Evolutionary conservation across 2,888 invertebrate species (phyloP), one percentile per base, ranked within the genome.

Genomic region (Callinectes sapidus): DNA sequence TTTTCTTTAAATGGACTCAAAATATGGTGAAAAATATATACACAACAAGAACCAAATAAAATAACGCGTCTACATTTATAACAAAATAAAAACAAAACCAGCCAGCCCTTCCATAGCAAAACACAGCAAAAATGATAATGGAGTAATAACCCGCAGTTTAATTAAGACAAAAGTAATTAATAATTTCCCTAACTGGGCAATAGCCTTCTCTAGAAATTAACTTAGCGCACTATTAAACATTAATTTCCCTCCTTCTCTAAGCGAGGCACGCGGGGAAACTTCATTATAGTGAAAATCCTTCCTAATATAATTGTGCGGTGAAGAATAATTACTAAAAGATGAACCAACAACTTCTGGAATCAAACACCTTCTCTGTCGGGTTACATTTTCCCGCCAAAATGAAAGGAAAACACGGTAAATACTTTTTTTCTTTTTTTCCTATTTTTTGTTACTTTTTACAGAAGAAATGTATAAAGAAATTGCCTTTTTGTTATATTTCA

Each of bases 141-240:
- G 81, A 32, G 14, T 81, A 81, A 81, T 81, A 81, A 32, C 81
- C 81, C 35, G 81, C 32, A 81, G 81, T 81, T 35, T 81, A 32
- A 32, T 81, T 81, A 81, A 81, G 35, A 28, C 32, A 81, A 81
- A 81, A 81, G 81, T 81, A 81, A 81, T 81, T 81, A 81, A 81
- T 32, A 81, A 32, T 32, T 23, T 35, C 81, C 81, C 81, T 81
- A 81, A 81, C 32, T 14, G 81, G 81, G 81, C 35, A 32, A 81
- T 35, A 81, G 32, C 14, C 81, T 32, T n/a, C 81, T 35, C 35
- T 81, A 81, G 35, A 81, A 81, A 81, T 81, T 81, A 81, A 81
- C 81, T 71, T 71, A 81, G 32, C 81, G 35, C 32, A 81, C 5
- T 81, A 32, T 81, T 81, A 32, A 32, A 81, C 32, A 81, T 35